Conservation (phyloP, 2,113 vertebrate species). For the Burhinus bistriatus region DNA sequence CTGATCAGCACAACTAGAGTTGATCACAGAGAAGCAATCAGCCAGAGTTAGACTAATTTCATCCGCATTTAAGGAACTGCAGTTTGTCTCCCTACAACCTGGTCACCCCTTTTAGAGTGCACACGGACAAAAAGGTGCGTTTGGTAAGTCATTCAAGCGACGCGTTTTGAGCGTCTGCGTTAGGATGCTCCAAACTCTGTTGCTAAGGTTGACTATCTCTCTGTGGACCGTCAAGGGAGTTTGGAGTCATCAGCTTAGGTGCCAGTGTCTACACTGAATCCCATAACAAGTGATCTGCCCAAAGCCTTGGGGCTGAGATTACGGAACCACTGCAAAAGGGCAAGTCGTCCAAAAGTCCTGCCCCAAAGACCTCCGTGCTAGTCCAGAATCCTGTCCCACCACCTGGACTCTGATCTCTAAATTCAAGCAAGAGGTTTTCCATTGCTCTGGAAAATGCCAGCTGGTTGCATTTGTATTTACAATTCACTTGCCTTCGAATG, state of each 20-base stretch:
- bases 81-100: neutral
- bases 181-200: neutral
- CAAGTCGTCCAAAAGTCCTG: neutral
- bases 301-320: neutral
- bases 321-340: neutral
- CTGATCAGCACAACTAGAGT: neutral
- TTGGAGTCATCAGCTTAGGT: neutral
- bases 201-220: neutral
- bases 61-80: neutral
- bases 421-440: neutral
- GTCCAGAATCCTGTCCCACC: neutral
- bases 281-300: neutral
- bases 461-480: neutral
- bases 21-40: neutral
- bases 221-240: neutral
- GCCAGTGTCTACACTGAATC: neutral
- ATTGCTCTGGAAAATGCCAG: neutral
- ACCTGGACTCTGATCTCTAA: neutral
- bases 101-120: accelerated
- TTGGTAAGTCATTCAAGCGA: neutral
- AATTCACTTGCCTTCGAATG: neutral
- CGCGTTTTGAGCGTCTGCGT: neutral
- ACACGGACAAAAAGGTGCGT: neutral
- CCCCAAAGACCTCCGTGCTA: neutral
- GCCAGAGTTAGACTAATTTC: neutral